Percentiles rank a stretch among this genome's conserved stretches.
phyloP scores from a whole-genome alignment of 2,113 vertebrate species.

The Caretta caretta region DNA sequence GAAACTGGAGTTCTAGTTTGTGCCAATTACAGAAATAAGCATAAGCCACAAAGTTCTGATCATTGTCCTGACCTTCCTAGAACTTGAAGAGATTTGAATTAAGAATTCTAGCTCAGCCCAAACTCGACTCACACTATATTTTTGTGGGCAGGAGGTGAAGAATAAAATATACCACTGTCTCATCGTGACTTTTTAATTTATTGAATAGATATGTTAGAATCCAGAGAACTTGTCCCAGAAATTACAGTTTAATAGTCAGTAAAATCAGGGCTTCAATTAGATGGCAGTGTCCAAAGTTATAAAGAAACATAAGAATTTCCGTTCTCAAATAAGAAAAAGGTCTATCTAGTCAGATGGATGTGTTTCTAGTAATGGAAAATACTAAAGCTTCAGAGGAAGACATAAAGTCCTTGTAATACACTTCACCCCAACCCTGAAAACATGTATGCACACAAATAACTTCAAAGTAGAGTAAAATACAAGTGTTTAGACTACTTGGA shows the following conservation, averaged over 20 bases:
- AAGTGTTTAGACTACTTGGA: conserved; percentile 37
- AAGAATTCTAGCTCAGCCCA: not conserved
- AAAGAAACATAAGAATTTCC: conserved; percentile 38
- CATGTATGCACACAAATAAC: not conserved
- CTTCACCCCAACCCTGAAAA: not conserved
- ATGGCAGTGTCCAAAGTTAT: conserved; percentile 35
- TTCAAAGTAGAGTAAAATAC: not conserved
- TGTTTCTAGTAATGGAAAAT: not conserved
- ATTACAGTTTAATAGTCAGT: conserved; percentile 28
- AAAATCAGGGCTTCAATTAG: conserved; percentile 22
- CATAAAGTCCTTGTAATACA: not conserved
- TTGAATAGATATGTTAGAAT: not conserved
- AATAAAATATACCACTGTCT: not conserved
- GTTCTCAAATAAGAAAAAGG: conserved; percentile 28
- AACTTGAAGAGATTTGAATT: not conserved
- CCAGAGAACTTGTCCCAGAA: conserved; percentile 1
- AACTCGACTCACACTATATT: not conserved
- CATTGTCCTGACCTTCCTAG: not conserved
- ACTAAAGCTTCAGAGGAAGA: not conserved
- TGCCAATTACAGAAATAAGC: not conserved
- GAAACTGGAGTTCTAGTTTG: not conserved
- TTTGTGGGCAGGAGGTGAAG: not conserved
- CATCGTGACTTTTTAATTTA: conserved; percentile 43
- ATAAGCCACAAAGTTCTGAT: not conserved
- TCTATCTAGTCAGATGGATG: not conserved